Evolutionary conservation across 2,888 invertebrate species (phyloP).

Genomic region (Ommatoiulus sabulosus): DNA sequence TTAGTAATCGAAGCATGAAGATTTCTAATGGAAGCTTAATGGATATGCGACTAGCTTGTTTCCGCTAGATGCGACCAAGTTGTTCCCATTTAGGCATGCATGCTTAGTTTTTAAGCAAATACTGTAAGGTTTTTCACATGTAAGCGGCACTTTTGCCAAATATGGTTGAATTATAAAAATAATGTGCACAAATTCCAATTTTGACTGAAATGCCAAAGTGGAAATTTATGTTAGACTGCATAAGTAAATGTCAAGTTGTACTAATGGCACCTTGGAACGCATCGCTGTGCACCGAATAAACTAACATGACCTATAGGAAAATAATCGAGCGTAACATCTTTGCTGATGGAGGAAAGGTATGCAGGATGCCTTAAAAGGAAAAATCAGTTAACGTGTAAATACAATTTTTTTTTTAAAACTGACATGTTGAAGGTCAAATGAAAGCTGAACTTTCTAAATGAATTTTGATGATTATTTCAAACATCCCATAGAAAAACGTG

Average conservation of each 20-base stretch:
- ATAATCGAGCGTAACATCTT: too few relatives aligned
- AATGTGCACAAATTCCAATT: background rate
- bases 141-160: background rate
- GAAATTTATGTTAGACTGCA: background rate
- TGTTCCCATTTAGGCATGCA: too few relatives aligned
- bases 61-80: background rate
- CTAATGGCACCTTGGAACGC: background rate
- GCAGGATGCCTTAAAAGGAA: too few relatives aligned
- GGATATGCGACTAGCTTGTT: background rate
- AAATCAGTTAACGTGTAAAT: too few relatives aligned
- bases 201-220: background rate
- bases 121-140: background rate
- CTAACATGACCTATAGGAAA: background rate
- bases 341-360: too few relatives aligned
- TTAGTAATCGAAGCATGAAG: background rate
- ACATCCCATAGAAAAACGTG: too few relatives aligned
- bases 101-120: too few relatives aligned
- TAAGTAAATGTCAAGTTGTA: background rate
- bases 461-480: too few relatives aligned
- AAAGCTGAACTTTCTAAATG: too few relatives aligned
- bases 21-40: conserved; percentile 1
- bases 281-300: background rate
- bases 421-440: too few relatives aligned
- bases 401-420: too few relatives aligned
- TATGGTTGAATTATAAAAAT: background rate